These are phyloP conservation scores for Enteromius trimaculatus DNA, from an alignment of 2,797 vertebrate species.

Conservation along the genomic window DNA sequence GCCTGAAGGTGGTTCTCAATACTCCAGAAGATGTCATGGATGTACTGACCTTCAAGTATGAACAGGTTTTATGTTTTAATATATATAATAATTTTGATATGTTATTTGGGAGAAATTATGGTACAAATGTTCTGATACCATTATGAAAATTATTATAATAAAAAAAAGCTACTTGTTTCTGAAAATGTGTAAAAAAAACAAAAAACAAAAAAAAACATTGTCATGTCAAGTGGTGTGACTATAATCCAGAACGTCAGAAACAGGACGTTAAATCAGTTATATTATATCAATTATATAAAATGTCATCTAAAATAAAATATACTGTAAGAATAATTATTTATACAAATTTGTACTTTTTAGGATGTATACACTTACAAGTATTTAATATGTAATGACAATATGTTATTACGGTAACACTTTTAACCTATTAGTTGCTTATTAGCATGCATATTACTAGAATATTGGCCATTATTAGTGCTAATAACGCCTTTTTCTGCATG, in stretches of 20 bases:
- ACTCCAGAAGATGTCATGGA: slow-evolving; percentile 85
- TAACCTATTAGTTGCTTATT: no score
- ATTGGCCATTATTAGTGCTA: no score
- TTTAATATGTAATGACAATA: neutral
- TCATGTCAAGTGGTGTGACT: neutral
- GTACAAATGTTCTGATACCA: neutral
- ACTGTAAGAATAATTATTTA: neutral
- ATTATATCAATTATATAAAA: neutral
- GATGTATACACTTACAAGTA: neutral
- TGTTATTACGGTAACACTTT: neutral
- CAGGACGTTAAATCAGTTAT: neutral
- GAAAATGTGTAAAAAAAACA: no score
- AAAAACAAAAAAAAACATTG: no score
- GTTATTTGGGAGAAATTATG: neutral
- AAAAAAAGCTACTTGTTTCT: neutral
- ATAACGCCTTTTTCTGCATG: no score
- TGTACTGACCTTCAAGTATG: slow-evolving; percentile 82
- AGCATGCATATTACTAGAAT: no score
- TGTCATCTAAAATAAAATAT: neutral
- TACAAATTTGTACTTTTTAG: no score
- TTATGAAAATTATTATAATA: neutral
- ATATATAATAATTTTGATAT: neutral
- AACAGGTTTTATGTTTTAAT: neutral
- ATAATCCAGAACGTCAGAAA: neutral
- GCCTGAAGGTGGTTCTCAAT: slow-evolving; percentile 82